Evolutionary conservation across 2,797 vertebrate species (phyloP).

Genomic region (Poecilia wingei): DNA sequence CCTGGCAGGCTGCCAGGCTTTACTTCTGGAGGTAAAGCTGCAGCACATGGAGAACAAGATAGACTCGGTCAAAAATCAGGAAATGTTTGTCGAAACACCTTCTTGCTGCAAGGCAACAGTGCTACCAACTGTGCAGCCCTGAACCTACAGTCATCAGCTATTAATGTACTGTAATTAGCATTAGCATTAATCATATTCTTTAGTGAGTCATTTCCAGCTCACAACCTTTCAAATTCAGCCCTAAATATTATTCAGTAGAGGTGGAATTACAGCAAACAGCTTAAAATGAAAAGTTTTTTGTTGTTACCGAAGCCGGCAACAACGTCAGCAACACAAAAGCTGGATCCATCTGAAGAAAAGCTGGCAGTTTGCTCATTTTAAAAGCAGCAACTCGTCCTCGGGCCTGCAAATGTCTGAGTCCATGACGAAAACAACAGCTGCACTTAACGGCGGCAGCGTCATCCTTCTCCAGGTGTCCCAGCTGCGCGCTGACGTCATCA

Average conservation of each 20-base stretch:
- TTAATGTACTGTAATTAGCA: no score
- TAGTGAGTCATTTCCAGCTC: no score
- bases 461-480: not conserved
- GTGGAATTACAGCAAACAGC: not conserved
- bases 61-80: no score
- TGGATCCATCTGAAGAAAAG: not conserved
- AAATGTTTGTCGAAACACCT: no score
- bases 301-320: not conserved
- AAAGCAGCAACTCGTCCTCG: not conserved
- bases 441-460: not conserved
- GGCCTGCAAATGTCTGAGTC: not conserved
- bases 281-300: not conserved
- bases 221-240: no score
- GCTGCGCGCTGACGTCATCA: not conserved
- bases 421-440: not conserved
- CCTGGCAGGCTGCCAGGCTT: no score
- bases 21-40: not conserved
- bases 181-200: no score
- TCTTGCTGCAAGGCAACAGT: no score
- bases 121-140: no score
- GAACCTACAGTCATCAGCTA: no score
- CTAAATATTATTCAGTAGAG: not conserved
- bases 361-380: not conserved
- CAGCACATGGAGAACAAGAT: not conserved
- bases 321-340: not conserved